Evolutionary conservation across 2,797 vertebrate species (phyloP).

Genomic region (Varecia variegata): DNA sequence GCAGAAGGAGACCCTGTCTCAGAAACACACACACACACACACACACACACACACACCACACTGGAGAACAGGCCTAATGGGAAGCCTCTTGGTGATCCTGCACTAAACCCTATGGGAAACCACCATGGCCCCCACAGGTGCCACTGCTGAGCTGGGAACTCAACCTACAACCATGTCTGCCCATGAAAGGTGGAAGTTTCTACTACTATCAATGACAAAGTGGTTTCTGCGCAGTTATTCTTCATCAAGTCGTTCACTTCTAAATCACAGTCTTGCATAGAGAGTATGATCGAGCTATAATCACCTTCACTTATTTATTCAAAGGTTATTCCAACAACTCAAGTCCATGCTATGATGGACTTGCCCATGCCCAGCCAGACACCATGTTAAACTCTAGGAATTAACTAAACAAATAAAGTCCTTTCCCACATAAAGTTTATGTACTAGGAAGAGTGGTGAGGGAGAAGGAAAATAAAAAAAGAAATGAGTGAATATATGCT

Average conservation of each 20-base stretch:
- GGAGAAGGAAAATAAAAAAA: neutral
- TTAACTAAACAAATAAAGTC: neutral
- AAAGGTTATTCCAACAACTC: neutral
- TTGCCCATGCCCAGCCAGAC: neutral
- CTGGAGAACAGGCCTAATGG: neutral
- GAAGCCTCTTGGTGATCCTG: neutral
- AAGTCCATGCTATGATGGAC: too few species aligned
- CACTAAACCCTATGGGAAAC: neutral
- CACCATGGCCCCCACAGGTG: too few species aligned
- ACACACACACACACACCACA: neutral
- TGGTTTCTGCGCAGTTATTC: neutral
- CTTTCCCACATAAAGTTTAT: neutral
- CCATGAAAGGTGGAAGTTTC: neutral
- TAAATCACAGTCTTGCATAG: neutral
- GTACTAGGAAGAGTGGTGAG: neutral
- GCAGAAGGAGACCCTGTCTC: neutral
- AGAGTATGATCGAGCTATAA: neutral
- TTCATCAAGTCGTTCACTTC: neutral
- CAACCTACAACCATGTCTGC: neutral
- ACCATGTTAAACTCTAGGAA: neutral
- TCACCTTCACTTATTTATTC: neutral
- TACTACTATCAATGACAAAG: neutral
- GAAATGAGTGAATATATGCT: neutral
- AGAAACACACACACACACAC: too few species aligned
- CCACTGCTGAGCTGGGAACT: neutral